phyloP scores from a whole-genome alignment of 2,888 invertebrate species.

The Euplexia lucipara region DNA sequence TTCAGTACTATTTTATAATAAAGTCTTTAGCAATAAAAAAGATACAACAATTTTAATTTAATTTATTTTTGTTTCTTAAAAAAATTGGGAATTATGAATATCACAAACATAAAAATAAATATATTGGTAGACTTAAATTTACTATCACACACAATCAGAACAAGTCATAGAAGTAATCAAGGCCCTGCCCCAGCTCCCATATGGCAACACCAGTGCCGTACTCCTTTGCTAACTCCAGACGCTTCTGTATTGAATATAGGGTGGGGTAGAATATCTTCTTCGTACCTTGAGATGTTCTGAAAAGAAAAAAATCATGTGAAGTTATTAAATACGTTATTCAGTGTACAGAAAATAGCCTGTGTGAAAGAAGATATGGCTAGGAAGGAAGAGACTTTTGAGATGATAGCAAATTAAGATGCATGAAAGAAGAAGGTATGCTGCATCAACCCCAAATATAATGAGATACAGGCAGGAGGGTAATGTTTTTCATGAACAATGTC shows the following conservation, averaged over 20 bases:
- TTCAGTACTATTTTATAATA: constrained; percentile 50
- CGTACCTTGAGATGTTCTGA: constrained; percentile 92
- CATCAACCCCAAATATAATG: too few species aligned
- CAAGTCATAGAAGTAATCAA: constrained; percentile 98
- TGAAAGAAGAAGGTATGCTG: too few species aligned
- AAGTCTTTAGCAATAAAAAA: constrained; percentile 45
- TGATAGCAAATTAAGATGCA: too few species aligned
- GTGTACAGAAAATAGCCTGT: too few species aligned
- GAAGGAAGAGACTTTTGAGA: too few species aligned
- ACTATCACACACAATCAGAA: constrained; percentile 84
- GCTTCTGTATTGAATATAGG: constrained; percentile 95
- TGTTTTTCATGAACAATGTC: too few species aligned
- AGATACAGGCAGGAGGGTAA: too few species aligned
- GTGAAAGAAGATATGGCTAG: too few species aligned
- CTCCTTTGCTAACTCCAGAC: constrained; percentile 95
- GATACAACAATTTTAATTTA: constrained; percentile 29
- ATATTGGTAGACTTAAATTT: constrained; percentile 76
- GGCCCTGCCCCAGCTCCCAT: constrained; percentile 99
- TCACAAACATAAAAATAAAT: constrained; percentile 71
- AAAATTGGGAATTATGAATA: constrained; percentile 54
- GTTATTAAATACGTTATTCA: too few species aligned
- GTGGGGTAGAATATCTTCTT: constrained; percentile 97
- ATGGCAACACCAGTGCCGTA: constrained; percentile 96
- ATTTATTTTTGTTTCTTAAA: constrained; percentile 48
- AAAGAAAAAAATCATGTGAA: constrained; percentile 6